Evolutionary conservation across 2,797 vertebrate species (phyloP), one percentile per base, ranked within the genome.

Genomic region (Margarornis squamiger): DNA sequence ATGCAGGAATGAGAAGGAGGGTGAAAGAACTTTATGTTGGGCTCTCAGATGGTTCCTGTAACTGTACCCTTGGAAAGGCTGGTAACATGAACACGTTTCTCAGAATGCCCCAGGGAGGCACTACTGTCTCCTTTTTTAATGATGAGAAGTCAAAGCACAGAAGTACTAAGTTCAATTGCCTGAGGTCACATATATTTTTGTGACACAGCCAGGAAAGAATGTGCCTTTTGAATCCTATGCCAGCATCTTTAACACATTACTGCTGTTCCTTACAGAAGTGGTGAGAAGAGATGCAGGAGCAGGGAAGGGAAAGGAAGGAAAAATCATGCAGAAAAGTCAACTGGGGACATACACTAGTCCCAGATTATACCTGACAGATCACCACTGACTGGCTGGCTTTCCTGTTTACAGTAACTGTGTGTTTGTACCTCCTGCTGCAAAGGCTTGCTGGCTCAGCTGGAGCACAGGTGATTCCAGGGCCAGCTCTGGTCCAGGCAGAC

Each of bases 171-270:
- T 96, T 95, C 89, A 88, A 0, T 88, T 90, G 79, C 89, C 62
- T 84, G 83, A 90, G 94, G 94, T 95, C 79, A 90, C 91, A 73
- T 84, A 78, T 23, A 86, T 81, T 90, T 94, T 86, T 96, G 82
- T 94, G 86, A 92, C 59, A 63, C 51, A 92, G 85, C 73, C 91
- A 93, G 88, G 89, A 96, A 93, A 95, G 79, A 93, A 93, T 93
- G 94, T 95, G 92, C 76, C 55, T 92, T 90, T 95, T 93, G 76
- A 92, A 84, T 96, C 67, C 8, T 90, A 10, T 2, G 70, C 88
- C 88, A 92, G 87, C 63, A 84, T 93, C 90, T 86, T 81, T 76
- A 90, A 84, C 80, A 63, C 70, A 81, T 68, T 66, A 66, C 73
- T 81, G 66, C 93, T 93, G 73, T 81, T 94, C 43, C 90, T 88